Base-by-base conservation (phyloP, 2,797 vertebrate genomes). In the Salmo trutta region DNA sequence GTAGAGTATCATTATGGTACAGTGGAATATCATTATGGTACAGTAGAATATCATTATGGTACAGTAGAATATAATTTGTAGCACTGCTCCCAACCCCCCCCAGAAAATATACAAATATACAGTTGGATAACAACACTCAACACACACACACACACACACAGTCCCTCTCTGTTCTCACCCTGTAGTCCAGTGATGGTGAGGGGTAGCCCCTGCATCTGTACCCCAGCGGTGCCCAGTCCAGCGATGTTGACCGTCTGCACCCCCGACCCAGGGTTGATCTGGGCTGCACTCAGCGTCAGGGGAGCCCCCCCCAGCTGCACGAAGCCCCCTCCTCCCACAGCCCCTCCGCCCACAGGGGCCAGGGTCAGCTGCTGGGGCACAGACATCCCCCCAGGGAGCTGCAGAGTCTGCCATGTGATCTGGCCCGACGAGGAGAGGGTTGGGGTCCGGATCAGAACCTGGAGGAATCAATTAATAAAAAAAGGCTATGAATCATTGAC, bases 241-340 rank as follows among this genome's bases (percentile, higher is more conserved):
- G 97, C 97, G 79, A 99, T 97, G 90, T 96, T 99, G 91, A 99
- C 96, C 27, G 98, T 99, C 93, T 99, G 98, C 80, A 99, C 95
- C 75, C 97, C 98, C 52, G 97, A 96, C 78, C 98, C 96, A 0
- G 98, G 96, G 86, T 98, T 95, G 89, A 99, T 96, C 92, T 99
- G 98, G 69, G 98, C 97, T 80, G 97, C 93, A 1, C 96, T 99
- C 79, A 99, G 91, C 2, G 97, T 99, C 89, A 99, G 96, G 6
- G 98, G 97, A 21, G 97, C 93, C 80, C 97, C 97, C 74, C 96
- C 94, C 75, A 99, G 95, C 77, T 98, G 95, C 75, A 98, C 95
- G 3, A 98, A 95, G 3, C 97, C 95, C 75, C 98, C 95, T 71
- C 98, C 94, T 27, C 98, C 96, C 80, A 97, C 68, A 27, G 97